Evolutionary conservation across 2,888 invertebrate species (phyloP).

Genomic region (Sinodicranocentrus sp.): DNA sequence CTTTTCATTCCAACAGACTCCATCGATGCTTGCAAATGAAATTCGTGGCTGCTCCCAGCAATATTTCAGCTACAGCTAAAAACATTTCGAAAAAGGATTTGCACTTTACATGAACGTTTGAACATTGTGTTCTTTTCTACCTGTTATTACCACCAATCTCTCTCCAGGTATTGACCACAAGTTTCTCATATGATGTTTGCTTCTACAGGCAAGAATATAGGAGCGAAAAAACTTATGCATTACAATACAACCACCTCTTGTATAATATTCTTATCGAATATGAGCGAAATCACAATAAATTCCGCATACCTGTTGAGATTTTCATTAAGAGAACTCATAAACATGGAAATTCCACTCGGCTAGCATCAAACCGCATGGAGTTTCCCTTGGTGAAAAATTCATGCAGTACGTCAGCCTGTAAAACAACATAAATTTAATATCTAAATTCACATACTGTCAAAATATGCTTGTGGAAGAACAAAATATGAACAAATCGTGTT

Average conservation of each 20-base stretch:
- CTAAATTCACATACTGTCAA: constrained; percentile 53
- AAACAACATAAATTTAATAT: constrained; percentile 40
- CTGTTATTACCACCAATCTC: background rate
- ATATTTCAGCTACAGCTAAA: background rate
- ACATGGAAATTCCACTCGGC: constrained; percentile 9
- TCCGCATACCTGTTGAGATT: constrained; percentile 37
- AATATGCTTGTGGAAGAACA: constrained; percentile 24
- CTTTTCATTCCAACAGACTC: constrained; percentile 24
- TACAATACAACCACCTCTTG: background rate
- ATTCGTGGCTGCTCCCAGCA: constrained; percentile 26
- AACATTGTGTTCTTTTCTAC: background rate
- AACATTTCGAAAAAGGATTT: too few relatives aligned
- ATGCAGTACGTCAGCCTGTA: background rate
- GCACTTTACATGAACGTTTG: too few relatives aligned
- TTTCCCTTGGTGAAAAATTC: constrained; percentile 2
- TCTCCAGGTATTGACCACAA: background rate
- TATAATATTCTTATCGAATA: background rate
- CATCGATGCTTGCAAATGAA: constrained; percentile 36
- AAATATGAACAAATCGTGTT: constrained; percentile 51
- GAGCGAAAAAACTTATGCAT: too few relatives aligned
- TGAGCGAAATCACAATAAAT: constrained; percentile 25
- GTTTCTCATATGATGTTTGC: too few relatives aligned
- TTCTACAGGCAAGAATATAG: too few relatives aligned
- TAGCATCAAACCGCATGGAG: background rate
- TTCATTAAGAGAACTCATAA: constrained; percentile 19